Base-by-base conservation (phyloP, 2,797 vertebrate species). In the Myotis vivesi region DNA sequence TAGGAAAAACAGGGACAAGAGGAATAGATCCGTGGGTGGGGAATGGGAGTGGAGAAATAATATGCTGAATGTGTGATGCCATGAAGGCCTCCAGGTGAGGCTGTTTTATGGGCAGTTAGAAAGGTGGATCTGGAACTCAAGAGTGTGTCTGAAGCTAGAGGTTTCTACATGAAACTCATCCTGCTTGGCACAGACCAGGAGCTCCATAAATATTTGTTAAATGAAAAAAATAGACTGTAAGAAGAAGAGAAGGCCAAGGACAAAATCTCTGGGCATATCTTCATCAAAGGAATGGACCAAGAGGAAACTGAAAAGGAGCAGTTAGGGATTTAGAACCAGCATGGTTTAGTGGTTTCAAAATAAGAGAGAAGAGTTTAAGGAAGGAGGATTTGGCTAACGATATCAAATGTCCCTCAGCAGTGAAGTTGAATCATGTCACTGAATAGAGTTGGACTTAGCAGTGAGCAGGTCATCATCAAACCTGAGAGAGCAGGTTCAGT, bases 151-250 rank as follows among this genome's bases (percentile, higher is more conserved):
- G 46, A 92, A 66, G 46, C 66, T 80, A 77, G 16, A 91, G 49
- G 16, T 75, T 81, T 86, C 25, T 81, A 81, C 36, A 81, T 82
- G 38, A 46, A 92, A 87, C 38, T 87, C 49, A 93, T 62, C 44
- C 71, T 87, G 57, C 59, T 22, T 75, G 36, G 22, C 79, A 69
- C 19, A 77, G 20, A 91, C 36, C 11, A 97, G 55, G 55, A 87
- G 36, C 23, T 84, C 44, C 73, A 89, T 75, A 93, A 89, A 72
- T 93, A 94, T 83, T 75, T 80, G 22, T 41, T 79, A 28, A 95
- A 89, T 87, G 5, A 33, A 76, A 33, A 85, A 73, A 92, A 44
- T 76, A 62, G 11, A 49, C 7, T 75, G 8, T 80, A 91, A 91
- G 23, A 68, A 89, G 55, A 59, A 77, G 88, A 94, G 33, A 85